Evolutionary conservation across 2,113 vertebrate species (phyloP), one percentile per base, ranked within the genome.

Genomic region (Pseudorasbora parva): DNA sequence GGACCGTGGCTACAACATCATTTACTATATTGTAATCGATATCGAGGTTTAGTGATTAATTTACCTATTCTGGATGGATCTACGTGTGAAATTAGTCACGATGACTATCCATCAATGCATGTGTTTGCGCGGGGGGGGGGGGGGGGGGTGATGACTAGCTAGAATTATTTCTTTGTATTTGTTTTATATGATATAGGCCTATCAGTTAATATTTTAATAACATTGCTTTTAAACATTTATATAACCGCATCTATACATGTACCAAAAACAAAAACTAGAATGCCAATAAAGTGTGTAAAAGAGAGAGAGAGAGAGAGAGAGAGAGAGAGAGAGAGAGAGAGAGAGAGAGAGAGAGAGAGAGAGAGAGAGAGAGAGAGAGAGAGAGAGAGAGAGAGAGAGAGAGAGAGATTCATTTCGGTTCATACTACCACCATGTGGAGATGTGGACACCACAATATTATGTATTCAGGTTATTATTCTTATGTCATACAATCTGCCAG

Each of bases 351-450:
- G 45, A 47, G 45, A 47, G 45, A 47, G 37, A 37, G 37, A 37
- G 47, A 56, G 25, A 76, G 49, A 57, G 30, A 57, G 19, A 57
- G 51, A 41, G 30, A 14, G 74, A 56, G 49, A 75, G 73, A n/a
- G 74, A 57, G 62, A 41, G 47, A 12, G 25, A 59, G 64, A 47
- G 47, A 11, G 56, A 37, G 45, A 75, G 47, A 54, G 45, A 5
- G 51, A 25, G 25, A 66, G 2, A 0, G n/a, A 47, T 82, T 66
- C 37, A 66, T 85, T 78, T 86, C 75, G 83, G 82, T 86, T 77
- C 86, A 82, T 85, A 89, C 88, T 73, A 89, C 88, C 87, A 84
- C 87, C 87, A 62, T 87, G 87, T 87, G 88, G 84, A 89, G 66
- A 84, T 78, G 7, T 78, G 41, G n/a, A 81, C 17, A 9, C 27